phyloP scores from a whole-genome alignment of 2,113 vertebrate genomes.

The Erythrocercus mccallii region DNA sequence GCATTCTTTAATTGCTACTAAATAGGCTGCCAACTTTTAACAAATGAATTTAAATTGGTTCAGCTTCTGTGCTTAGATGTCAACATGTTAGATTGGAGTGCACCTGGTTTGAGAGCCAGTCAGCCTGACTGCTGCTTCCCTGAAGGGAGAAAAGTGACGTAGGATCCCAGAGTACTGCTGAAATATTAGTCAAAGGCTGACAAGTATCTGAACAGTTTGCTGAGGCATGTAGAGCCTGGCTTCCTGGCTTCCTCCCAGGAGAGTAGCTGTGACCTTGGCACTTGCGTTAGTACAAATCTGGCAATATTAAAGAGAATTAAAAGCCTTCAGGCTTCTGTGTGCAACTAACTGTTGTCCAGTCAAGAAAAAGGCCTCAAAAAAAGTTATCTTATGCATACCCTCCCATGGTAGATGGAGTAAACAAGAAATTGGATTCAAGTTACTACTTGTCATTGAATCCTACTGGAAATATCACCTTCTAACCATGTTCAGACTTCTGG shows the following conservation, averaged over 20 bases:
- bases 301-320: not conserved
- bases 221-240: not conserved
- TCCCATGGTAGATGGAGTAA: not conserved
- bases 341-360: not conserved
- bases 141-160: not conserved
- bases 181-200: constrained; percentile 10
- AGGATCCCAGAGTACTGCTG: not conserved
- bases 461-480: not conserved
- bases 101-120: not conserved
- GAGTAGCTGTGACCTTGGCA: not conserved
- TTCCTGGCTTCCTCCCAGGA: not conserved
- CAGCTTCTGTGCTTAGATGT: not conserved
- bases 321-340: not conserved
- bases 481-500: not conserved
- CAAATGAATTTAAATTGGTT: not conserved
- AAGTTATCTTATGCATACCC: not conserved
- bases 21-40: not conserved
- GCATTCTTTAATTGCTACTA: not conserved
- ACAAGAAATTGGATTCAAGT: not conserved
- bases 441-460: not conserved
- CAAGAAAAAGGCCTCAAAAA: not conserved
- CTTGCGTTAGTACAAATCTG: not conserved
- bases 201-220: not conserved
- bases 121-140: not conserved
- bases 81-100: not conserved